Base-by-base conservation (phyloP, 2,113 vertebrate species). In the Pongo pygmaeus region DNA sequence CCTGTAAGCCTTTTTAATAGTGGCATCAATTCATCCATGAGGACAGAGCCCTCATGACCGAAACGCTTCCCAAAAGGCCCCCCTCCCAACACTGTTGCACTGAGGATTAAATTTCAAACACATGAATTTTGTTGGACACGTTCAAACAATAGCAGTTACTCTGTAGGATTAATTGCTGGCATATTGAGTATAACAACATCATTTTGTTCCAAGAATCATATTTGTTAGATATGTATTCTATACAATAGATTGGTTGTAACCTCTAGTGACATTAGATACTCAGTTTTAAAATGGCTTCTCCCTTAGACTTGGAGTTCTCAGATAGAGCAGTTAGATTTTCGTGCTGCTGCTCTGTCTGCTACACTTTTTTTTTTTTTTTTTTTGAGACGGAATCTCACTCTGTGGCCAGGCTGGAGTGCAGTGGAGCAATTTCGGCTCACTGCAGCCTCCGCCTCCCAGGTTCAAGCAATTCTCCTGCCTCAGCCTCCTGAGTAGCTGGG, bases 131-230 rank as follows among this genome's bases (percentile, higher is more conserved):
- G 46, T 4, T 30, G 46, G 27, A 50, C 77, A 20, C 9, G 35
- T 11, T 79, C 16, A 79, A 11, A 20, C 48, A 43, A 78, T 48
- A 48, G 75, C 25, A 48, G 6, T 88, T 85, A 61, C 12, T 95
- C 92, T 74, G 30, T 1, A 78, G 92, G 77, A 78, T 88, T 57
- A 92, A 52, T 75, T 94, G 12, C 40, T 52, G 48, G 61, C 16
- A 14, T 84, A 80, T 38, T 38, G 23, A 3, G 2, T 18, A 55
- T 23, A 64, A 75, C 8, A 3, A 55, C 13, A 4, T 22, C 16
- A 32, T 92, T 95, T 94, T 96, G 79, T 50, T 96, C 32, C 27
- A 11, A 86, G 32, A 96, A 69, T 50, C 27, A 10, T 78, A 89
- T n/a, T 69, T 91, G 69, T 69, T n/a, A 43, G 4, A 10, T 89